Evolutionary conservation across 2,113 vertebrate species (phyloP), one percentile per base, ranked within the genome.

Genomic region (Agapornis roseicollis): DNA sequence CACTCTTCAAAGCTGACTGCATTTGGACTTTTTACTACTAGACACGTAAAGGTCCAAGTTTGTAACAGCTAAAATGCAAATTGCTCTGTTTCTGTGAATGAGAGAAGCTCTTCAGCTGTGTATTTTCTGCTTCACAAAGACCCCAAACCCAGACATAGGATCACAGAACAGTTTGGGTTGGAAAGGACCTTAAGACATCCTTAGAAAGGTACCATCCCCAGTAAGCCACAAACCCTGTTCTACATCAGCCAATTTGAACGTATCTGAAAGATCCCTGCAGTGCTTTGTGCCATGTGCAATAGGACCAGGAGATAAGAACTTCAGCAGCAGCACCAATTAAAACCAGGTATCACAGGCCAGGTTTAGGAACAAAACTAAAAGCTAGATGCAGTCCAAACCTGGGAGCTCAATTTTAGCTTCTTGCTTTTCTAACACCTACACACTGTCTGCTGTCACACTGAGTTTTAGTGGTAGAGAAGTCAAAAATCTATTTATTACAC

Each of bases 241-340:
- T 39, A 50, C 2, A n/a, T 31, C 20, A 61, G 7, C 10, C 80
- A 44, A 22, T 22, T 2, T 44, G 31, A 16, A 23, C 0, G 1
- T 9, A 74, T 7, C n/a, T 23, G 9, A n/a, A 11, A 41, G 42
- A 56, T 4, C 84, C 73, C 33, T 46, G 17, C 3, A 46, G 42
- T 52, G 22, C 49, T 72, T 23, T 18, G 25, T 85, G 47, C 55
- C 42, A 13, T 1, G 3, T 46, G 22, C 19, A 24, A 35, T 0
- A 46, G 49, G 17, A 66, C 5, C 71, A 68, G 41, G 78, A 91
- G 33, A 13, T 5, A 29, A 42, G 33, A 74, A 37, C 19, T 44
- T 53, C 46, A 23, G 13, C 7, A 79, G 52, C 29, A 80, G 47
- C 18, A 60, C 27, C 65, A 69, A 25, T 11, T 80, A 10, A 61